Evolutionary conservation across 2,888 invertebrate species (phyloP).

Genomic region (Caenorhabditis macrosperma): DNA sequence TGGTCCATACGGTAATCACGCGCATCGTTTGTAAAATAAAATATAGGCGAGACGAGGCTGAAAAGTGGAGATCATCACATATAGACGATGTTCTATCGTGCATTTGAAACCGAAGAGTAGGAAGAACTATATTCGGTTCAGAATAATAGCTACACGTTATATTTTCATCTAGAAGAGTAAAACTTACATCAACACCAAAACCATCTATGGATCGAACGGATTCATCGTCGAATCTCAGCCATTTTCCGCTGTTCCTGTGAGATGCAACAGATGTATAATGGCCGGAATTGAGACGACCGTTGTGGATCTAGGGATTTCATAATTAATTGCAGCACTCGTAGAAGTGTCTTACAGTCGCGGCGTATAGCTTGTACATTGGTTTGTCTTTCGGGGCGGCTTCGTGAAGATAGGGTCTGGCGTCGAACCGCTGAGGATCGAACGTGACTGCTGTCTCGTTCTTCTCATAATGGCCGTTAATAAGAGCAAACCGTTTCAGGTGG

Average conservation of each 20-base stretch:
- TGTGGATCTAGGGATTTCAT: slow-evolving; percentile 70
- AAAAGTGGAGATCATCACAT: too few species aligned
- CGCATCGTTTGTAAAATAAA: slow-evolving; percentile 66
- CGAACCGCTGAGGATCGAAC: slow-evolving; percentile 68
- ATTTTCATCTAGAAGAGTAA: too few species aligned
- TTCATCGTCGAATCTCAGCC: slow-evolving; percentile 76
- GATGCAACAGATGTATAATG: slow-evolving; percentile 75
- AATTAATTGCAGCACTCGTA: neutral
- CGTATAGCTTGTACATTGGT: slow-evolving; percentile 70
- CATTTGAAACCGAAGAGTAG: too few species aligned
- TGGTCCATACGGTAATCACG: too few species aligned
- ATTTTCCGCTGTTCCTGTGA: slow-evolving; percentile 60
- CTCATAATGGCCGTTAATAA: slow-evolving; percentile 66
- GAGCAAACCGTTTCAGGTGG: slow-evolving; percentile 76
- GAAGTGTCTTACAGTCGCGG: slow-evolving; percentile 71
- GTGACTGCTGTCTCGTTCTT: slow-evolving; percentile 74
- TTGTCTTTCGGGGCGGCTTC: slow-evolving; percentile 38
- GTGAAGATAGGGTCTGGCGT: slow-evolving; percentile 69
- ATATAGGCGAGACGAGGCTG: slow-evolving; percentile 68
- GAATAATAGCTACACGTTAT: too few species aligned
- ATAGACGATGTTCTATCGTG: too few species aligned
- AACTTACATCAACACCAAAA: slow-evolving; percentile 61
- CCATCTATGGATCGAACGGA: slow-evolving; percentile 45
- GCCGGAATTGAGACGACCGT: slow-evolving; percentile 74
- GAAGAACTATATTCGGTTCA: too few species aligned